Conservation (phyloP, 2,797 vertebrate genomes). For the Myotis planiceps region DNA sequence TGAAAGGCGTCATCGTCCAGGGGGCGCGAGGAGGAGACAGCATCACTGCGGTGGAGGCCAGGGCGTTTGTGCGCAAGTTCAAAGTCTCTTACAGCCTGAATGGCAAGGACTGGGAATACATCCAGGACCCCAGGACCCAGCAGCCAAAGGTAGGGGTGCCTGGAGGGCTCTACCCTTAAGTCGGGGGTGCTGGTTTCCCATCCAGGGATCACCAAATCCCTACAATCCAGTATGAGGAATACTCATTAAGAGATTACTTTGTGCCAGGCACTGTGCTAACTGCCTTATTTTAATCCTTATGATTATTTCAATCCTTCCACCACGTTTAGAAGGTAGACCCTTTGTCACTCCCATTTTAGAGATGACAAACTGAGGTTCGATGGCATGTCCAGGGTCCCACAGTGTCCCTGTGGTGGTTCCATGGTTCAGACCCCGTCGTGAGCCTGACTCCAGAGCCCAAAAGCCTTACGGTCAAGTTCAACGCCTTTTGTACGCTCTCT, state of each 20-base stretch:
- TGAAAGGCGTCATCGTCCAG: constrained; percentile 96
- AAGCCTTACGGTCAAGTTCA: background rate
- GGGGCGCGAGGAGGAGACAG: constrained; percentile 96
- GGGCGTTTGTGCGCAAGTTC: constrained; percentile 97
- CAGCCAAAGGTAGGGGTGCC: constrained; percentile 92
- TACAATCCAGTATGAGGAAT: background rate
- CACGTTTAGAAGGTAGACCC: background rate
- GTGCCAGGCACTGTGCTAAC: background rate
- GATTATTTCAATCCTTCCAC: background rate
- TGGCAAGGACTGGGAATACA: constrained; percentile 94
- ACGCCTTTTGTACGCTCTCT: background rate
- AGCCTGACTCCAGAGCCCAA: background rate
- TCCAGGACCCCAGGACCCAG: constrained; percentile 93
- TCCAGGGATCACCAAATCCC: background rate
- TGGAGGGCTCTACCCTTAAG: background rate
- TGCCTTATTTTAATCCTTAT: background rate
- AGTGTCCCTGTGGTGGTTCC: background rate
- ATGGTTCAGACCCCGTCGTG: background rate
- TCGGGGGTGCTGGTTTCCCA: background rate
- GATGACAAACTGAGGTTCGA: background rate
- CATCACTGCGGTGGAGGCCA: constrained; percentile 92
- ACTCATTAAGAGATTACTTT: background rate
- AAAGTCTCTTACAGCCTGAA: constrained; percentile 95
- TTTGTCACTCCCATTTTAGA: background rate
- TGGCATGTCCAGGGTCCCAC: background rate